phyloP scores from a whole-genome alignment of 2,113 vertebrate genomes.

The Glaucidium brasilianum region DNA sequence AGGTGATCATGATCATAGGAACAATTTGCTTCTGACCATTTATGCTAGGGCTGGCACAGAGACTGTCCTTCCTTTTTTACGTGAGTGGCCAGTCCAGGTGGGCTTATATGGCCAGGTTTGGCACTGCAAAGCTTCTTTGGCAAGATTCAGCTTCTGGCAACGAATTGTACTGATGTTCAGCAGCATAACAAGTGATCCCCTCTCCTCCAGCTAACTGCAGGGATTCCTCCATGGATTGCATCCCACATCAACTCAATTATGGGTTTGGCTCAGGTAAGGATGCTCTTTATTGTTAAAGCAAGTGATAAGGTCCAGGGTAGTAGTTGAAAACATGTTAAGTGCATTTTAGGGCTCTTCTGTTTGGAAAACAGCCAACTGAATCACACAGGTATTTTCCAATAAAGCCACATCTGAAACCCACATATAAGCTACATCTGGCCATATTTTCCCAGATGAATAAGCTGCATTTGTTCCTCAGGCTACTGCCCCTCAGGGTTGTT shows the following conservation, averaged over 20 bases:
- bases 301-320: neutral
- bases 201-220: neutral
- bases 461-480: neutral
- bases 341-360: conserved; percentile 7
- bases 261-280: neutral
- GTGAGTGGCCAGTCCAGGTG: neutral
- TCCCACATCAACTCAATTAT: neutral
- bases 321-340: neutral
- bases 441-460: conserved; percentile 18
- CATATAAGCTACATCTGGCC: neutral
- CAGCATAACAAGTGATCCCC: neutral
- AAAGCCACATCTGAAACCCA: conserved; percentile 31
- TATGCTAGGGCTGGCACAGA: neutral
- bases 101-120: neutral
- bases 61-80: neutral
- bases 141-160: neutral
- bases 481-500: conserved; percentile 7
- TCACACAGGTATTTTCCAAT: neutral
- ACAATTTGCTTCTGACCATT: neutral
- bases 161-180: accelerated
- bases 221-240: neutral
- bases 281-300: neutral
- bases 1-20: neutral
- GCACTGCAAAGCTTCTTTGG: neutral
- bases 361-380: neutral